These are phyloP conservation scores for Ranitomeya variabilis DNA, from an alignment of 2,113 vertebrate genomes.

Conservation along the genomic window DNA sequence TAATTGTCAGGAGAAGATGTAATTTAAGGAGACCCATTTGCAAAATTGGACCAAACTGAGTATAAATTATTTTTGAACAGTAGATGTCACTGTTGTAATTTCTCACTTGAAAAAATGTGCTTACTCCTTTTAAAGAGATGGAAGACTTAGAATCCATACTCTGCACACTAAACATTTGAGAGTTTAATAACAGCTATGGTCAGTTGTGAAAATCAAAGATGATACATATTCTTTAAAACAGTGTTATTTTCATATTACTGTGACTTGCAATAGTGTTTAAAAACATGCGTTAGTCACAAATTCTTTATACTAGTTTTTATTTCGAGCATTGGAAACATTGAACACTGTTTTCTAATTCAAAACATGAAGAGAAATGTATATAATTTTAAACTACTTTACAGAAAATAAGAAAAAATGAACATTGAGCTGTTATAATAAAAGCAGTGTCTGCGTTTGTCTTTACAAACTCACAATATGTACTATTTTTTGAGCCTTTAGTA, in stretches of 20 bases:
- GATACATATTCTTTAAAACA: not conserved
- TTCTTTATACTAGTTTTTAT: no score
- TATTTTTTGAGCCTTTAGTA: no score
- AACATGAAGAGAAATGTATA: no score
- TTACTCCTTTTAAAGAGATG: not conserved
- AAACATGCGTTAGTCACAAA: no score
- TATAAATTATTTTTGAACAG: not conserved
- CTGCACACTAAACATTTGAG: not conserved
- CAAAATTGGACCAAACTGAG: not conserved
- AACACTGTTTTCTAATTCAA: no score
- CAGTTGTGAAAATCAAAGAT: not conserved
- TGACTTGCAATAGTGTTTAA: no score
- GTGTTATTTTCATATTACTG: not conserved
- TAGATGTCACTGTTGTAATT: conserved; percentile 15
- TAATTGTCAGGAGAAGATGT: not conserved
- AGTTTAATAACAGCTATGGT: not conserved
- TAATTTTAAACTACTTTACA: no score
- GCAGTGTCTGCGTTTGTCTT: no score
- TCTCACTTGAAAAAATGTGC: not conserved
- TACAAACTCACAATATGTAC: no score
- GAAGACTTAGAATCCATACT: not conserved
- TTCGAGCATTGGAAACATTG: no score
- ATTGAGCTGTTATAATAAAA: no score
- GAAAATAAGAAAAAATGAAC: no score
- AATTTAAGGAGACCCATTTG: not conserved